These are phyloP conservation scores for Danio jaintianensis DNA, from an alignment of 2,797 vertebrate genomes.

Conservation along the genomic window DNA sequence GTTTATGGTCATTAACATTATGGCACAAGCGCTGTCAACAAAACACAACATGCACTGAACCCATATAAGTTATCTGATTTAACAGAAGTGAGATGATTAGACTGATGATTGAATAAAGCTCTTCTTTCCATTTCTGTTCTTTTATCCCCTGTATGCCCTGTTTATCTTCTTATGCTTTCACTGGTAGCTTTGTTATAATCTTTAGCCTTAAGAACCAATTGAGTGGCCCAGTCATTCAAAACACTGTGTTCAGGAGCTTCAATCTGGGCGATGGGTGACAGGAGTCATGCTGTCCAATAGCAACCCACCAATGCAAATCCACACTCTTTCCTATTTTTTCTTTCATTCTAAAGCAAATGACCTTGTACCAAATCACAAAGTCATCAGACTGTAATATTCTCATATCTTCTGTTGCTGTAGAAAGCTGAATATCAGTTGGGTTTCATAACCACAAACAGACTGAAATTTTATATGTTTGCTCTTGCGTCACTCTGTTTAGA, in stretches of 20 bases:
- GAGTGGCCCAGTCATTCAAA: slow-evolving; percentile 34
- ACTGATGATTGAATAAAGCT: slow-evolving; percentile 46
- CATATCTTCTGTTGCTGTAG: neutral
- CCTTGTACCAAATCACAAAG: neutral
- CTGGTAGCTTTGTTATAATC: slow-evolving; percentile 48
- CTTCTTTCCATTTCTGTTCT: slow-evolving; percentile 9
- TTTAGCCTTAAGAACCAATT: slow-evolving; percentile 55
- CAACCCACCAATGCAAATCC: slow-evolving; percentile 24
- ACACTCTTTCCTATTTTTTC: slow-evolving; percentile 6
- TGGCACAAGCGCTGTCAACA: neutral
- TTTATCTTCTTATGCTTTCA: slow-evolving; percentile 50
- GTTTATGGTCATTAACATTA: neutral
- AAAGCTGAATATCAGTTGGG: neutral
- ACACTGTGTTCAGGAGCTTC: slow-evolving; percentile 30
- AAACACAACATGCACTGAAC: neutral
- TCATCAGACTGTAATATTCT: slow-evolving; percentile 15
- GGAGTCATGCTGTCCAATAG: slow-evolving; percentile 11
- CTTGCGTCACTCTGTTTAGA: neutral
- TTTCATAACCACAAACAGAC: neutral
- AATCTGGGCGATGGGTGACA: slow-evolving; percentile 27
- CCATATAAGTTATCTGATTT: neutral
- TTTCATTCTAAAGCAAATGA: neutral
- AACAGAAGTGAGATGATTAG: slow-evolving; percentile 35
- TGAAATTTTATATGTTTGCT: neutral
- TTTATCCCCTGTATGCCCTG: slow-evolving; percentile 13